Conservation (phyloP, 2,113 vertebrate genomes). For the Hemibagrus wyckioides region DNA sequence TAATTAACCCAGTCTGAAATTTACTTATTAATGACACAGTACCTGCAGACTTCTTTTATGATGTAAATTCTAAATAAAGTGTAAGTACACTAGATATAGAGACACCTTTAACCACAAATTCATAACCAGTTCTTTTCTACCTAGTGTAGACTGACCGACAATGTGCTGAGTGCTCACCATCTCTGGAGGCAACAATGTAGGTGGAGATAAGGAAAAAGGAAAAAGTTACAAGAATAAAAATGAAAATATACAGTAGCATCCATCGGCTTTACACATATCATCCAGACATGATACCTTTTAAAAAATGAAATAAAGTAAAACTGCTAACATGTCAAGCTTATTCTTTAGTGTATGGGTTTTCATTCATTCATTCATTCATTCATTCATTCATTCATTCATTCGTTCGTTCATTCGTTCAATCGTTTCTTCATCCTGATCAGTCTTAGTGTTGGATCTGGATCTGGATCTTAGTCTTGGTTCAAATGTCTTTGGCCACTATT, state of each 20-base stretch:
- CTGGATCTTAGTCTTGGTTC: no score
- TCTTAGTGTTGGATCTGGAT: neutral
- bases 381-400: neutral
- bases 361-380: neutral
- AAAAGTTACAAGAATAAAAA: neutral
- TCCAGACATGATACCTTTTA: neutral
- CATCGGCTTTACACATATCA: neutral
- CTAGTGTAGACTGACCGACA: neutral
- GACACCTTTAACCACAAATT: neutral
- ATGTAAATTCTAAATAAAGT: neutral
- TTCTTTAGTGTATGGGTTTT: neutral
- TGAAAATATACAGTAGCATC: neutral
- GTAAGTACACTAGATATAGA: neutral
- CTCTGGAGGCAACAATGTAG: neutral
- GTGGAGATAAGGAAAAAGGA: neutral
- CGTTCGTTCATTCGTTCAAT: neutral
- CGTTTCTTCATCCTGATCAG: neutral
- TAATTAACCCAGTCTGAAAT: neutral
- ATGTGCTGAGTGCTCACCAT: neutral
- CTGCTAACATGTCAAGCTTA: neutral
- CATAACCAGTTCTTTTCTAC: neutral
- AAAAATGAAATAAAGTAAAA: neutral
- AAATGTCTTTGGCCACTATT: neutral
- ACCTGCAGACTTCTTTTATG: neutral
- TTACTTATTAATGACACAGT: neutral